These are phyloP conservation scores for Chelmon rostratus DNA, from an alignment of 2,797 vertebrate genomes.

Conservation along the genomic window DNA sequence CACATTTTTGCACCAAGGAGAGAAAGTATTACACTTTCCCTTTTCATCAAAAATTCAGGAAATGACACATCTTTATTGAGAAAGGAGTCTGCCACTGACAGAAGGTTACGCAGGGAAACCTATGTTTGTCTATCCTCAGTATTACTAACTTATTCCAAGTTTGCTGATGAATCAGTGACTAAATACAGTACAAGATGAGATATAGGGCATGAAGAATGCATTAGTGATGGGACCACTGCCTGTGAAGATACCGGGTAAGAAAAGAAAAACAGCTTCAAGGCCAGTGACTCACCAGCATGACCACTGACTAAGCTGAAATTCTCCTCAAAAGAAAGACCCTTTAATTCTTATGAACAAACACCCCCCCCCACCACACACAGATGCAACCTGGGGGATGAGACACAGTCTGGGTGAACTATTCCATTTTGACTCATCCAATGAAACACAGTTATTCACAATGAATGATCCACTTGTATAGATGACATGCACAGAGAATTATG, in stretches of 20 bases:
- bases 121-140: neutral
- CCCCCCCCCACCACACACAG: neutral
- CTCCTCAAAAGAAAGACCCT: neutral
- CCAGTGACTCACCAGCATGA: conserved; percentile 63
- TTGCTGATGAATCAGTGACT: conserved; percentile 54
- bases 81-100: conserved; percentile 18
- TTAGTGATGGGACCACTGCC: conserved; percentile 39
- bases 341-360: conserved; percentile 11
- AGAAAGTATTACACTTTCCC: conserved; percentile 40
- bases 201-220: conserved; percentile 54
- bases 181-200: conserved; percentile 50
- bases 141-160: conserved; percentile 41
- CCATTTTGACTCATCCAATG: conserved; percentile 45
- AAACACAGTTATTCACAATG: conserved; percentile 37
- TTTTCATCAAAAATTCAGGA: conserved; percentile 23
- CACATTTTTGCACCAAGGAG: conserved; percentile 21
- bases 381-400: conserved; percentile 37
- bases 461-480: neutral
- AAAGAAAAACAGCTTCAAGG: conserved; percentile 30
- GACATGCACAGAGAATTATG: conserved; percentile 13
- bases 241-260: conserved; percentile 39
- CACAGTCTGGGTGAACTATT: conserved; percentile 28
- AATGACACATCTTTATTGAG: conserved; percentile 32
- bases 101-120: conserved; percentile 3
- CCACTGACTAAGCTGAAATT: conserved; percentile 43